phyloP scores from a whole-genome alignment of 2,113 vertebrate genomes.

The Apteryx mantelli region DNA sequence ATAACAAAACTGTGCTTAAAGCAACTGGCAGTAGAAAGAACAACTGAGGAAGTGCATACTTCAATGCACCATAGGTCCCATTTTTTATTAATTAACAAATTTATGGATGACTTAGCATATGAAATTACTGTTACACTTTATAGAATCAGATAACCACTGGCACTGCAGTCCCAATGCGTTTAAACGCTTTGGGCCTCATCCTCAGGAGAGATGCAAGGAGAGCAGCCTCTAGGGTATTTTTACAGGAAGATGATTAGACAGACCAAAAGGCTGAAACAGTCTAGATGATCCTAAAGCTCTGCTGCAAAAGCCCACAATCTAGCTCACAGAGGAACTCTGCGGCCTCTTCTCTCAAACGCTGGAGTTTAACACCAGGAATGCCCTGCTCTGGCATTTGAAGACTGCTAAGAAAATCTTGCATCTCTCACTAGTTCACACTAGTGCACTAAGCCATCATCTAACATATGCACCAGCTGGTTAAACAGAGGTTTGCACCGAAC shows the following conservation, averaged over 20 bases:
- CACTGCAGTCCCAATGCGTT: neutral
- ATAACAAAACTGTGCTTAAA: neutral
- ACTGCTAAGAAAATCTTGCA: neutral
- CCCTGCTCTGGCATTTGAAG: neutral
- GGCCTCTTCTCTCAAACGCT: neutral
- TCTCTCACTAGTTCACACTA: neutral
- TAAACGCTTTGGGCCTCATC: neutral
- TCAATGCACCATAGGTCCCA: neutral
- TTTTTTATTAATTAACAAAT: neutral
- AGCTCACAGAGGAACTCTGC: neutral
- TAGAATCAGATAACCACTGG: neutral
- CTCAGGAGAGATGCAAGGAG: neutral
- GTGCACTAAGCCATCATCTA: neutral
- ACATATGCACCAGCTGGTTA: neutral
- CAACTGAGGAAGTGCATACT: neutral
- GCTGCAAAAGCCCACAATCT: neutral
- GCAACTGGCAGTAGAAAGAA: neutral
- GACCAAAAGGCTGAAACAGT: neutral
- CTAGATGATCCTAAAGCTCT: neutral
- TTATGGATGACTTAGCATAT: neutral
- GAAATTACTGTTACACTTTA: neutral
- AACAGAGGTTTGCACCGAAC: neutral
- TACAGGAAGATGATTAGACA: neutral
- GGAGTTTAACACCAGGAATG: neutral
- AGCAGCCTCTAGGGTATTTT: neutral